Percentiles rank a stretch among this genome's conserved stretches.
These are phyloP conservation scores for Cryptoprocta ferox DNA, from an alignment of 2,797 vertebrate species.

Conservation along the genomic window DNA sequence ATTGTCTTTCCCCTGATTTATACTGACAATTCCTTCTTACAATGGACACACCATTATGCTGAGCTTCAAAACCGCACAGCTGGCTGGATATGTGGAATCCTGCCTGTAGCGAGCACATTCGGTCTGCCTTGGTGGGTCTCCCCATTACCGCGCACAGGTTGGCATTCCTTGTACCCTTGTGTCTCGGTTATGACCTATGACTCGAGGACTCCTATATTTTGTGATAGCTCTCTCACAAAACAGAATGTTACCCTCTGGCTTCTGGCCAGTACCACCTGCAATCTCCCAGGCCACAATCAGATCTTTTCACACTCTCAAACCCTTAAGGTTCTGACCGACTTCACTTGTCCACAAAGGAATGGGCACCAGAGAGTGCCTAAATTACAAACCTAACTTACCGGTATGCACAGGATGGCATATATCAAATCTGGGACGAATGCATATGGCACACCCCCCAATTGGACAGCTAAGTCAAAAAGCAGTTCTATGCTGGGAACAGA, in stretches of 20 bases:
- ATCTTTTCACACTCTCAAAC: background rate
- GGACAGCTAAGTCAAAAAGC: background rate
- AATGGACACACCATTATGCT: background rate
- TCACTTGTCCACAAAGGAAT: background rate
- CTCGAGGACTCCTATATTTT: background rate
- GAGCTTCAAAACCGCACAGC: background rate
- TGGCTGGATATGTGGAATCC: background rate
- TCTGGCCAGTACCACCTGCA: background rate
- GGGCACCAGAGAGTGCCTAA: background rate
- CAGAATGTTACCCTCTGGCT: background rate
- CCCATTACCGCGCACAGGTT: background rate
- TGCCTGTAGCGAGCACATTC: background rate
- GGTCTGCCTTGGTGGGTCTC: background rate
- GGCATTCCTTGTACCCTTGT: fast-evolving
- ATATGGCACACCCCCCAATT: background rate
- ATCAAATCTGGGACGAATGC: background rate
- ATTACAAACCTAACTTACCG: background rate
- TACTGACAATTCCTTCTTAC: background rate
- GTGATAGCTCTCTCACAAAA: background rate
- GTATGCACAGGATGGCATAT: background rate
- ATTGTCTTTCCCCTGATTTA: background rate
- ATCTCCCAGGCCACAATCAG: background rate
- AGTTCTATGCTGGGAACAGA: background rate
- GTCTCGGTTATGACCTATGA: background rate
- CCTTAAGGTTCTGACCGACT: background rate